Evolutionary conservation across 2,113 vertebrate genomes (phyloP).

Genomic region (Ornithorhynchus anatinus): DNA sequence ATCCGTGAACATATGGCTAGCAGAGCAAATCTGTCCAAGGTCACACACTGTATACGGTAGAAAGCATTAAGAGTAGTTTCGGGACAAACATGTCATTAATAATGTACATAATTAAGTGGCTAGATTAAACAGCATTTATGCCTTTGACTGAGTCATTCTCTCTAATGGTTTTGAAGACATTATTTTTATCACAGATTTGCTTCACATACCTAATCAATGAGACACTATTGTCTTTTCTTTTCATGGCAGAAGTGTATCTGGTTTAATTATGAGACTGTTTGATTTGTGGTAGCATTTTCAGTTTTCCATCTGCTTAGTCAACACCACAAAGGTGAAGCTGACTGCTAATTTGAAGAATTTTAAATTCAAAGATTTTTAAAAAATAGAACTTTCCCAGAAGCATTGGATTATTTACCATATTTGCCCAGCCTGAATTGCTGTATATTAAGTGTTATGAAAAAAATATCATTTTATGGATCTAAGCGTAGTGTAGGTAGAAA

Average conservation of each 20-base stretch:
- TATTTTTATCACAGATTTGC: slow-evolving; percentile 33
- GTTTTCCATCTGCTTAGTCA: slow-evolving; percentile 13
- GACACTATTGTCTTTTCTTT: slow-evolving; percentile 41
- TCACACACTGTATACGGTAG: slow-evolving; percentile 51
- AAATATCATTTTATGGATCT: too few relatives aligned
- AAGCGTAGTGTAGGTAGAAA: too few relatives aligned
- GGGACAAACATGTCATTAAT: slow-evolving; percentile 57
- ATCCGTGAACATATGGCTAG: slow-evolving; percentile 6
- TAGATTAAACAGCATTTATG: slow-evolving; percentile 51
- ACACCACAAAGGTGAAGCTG: not conserved
- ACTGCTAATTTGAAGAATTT: slow-evolving; percentile 11
- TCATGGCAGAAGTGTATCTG: slow-evolving; percentile 26
- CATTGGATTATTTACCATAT: too few relatives aligned
- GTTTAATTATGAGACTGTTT: slow-evolving; percentile 43
- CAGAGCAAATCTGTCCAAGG: slow-evolving; percentile 34
- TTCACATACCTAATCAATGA: slow-evolving; percentile 54
- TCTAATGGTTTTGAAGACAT: slow-evolving; percentile 52
- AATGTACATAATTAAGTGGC: slow-evolving; percentile 28
- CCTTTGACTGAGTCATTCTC: slow-evolving; percentile 40
- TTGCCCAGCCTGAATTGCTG: too few relatives aligned
- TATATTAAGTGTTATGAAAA: too few relatives aligned
- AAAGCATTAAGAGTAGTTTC: slow-evolving; percentile 53
- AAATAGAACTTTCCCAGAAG: not conserved
- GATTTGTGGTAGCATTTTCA: slow-evolving; percentile 43
- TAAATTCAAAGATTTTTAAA: not conserved